Evolutionary conservation across 2,888 invertebrate genomes (phyloP).

Genomic region (Cabera pusaria): DNA sequence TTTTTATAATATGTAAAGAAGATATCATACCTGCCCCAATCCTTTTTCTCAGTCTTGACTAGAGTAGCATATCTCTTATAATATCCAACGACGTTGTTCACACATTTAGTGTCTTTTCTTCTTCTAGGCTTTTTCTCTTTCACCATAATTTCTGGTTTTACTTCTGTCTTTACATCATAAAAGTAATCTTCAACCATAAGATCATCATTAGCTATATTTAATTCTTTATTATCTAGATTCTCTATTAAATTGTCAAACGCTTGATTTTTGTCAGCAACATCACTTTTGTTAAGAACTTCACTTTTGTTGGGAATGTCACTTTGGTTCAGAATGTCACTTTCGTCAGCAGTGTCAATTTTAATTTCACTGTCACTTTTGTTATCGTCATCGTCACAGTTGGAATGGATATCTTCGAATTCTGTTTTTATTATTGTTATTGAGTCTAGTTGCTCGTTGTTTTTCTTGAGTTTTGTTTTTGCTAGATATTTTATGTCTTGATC

Average conservation of each 20-base stretch:
- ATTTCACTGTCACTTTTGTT: background rate
- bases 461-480: conserved; percentile 6
- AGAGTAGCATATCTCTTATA: conserved; percentile 19
- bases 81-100: conserved; percentile 23
- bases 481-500: conserved; percentile 21
- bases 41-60: conserved; percentile 19
- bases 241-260: too few species aligned
- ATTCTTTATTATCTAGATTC: conserved; percentile 5
- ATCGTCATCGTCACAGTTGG: conserved; percentile 12
- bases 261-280: background rate
- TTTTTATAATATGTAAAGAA: too few species aligned
- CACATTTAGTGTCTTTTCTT: conserved; percentile 16
- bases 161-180: conserved; percentile 11
- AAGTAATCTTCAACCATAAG: background rate
- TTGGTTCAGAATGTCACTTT: background rate
- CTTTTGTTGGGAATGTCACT: background rate
- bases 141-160: background rate
- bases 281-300: background rate
- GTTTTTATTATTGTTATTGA: conserved; percentile 10
- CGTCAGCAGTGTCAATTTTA: background rate
- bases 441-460: conserved; percentile 5
- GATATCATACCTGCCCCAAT: conserved; percentile 26
- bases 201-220: conserved; percentile 3
- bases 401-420: conserved; percentile 9
- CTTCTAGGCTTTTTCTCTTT: conserved; percentile 14